Conservation (phyloP, 92 coral and sea anemone species). For the Heteractis magnifica region DNA sequence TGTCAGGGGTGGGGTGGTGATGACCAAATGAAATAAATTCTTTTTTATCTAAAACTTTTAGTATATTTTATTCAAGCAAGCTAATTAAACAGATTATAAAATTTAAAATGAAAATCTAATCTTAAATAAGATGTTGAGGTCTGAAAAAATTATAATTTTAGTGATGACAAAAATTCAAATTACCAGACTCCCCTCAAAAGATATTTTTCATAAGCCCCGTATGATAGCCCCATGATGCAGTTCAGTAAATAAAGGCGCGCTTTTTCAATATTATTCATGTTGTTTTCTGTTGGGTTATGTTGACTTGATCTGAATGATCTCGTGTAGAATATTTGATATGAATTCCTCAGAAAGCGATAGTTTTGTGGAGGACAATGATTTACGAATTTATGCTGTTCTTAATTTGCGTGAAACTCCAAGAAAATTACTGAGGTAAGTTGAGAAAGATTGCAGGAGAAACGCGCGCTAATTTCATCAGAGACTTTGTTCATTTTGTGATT, state of each 20-base stretch:
- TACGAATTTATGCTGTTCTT: slow-evolving; percentile 60
- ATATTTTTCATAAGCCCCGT: slow-evolving; percentile 1
- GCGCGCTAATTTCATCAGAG: slow-evolving; percentile 16
- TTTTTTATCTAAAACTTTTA: too few relatives aligned
- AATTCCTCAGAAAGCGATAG: slow-evolving; percentile 35
- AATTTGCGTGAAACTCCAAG: slow-evolving; percentile 70
- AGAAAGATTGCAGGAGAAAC: background rate
- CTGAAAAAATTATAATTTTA: background rate
- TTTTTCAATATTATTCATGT: slow-evolving; percentile 2
- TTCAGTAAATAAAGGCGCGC: slow-evolving; percentile 16
- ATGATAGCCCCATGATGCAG: slow-evolving; percentile 20
- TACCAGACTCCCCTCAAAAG: background rate
- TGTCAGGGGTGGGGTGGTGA: too few relatives aligned
- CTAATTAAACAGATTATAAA: background rate
- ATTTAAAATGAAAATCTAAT: background rate
- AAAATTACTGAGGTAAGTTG: slow-evolving; percentile 44
- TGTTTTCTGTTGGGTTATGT: slow-evolving; percentile 1
- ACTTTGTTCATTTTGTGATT: background rate
- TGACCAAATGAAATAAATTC: too few relatives aligned
- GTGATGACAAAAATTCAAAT: background rate
- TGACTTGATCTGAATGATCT: slow-evolving; percentile 29
- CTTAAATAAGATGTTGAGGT: background rate
- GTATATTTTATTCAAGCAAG: background rate
- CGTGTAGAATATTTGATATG: slow-evolving; percentile 64
- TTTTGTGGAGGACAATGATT: slow-evolving; percentile 26